phyloP scores from a whole-genome alignment of 2,888 invertebrate genomes.

The Sesamia inferens region DNA sequence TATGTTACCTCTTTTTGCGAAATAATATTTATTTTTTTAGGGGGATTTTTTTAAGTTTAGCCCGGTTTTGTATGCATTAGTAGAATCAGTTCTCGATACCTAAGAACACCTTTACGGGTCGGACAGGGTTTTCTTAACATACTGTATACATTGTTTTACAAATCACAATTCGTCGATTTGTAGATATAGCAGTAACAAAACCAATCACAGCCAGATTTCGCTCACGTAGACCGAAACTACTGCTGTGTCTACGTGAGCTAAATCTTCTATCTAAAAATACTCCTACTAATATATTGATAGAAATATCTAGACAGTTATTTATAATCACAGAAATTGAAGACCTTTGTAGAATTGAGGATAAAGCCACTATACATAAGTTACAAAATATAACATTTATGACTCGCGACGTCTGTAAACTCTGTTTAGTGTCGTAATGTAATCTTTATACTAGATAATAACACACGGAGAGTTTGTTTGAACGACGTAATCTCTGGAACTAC shows the following conservation, averaged over 20 bases:
- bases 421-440: conserved; percentile 5
- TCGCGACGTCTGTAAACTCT: conserved; percentile 3
- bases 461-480: too few species aligned
- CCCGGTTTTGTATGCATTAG: too few species aligned
- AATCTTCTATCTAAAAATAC: too few species aligned
- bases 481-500: too few species aligned
- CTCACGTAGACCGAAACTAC: conserved; percentile 36
- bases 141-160: not conserved
- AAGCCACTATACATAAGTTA: conserved; percentile 2
- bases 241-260: too few species aligned
- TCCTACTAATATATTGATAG: conserved; percentile 29
- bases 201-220: conserved; percentile 38
- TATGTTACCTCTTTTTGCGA: too few species aligned
- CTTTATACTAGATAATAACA: too few species aligned
- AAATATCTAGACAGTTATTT: conserved; percentile 39
- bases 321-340: conserved; percentile 37
- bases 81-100: too few species aligned
- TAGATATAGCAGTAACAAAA: conserved; percentile 3
- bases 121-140: too few species aligned
- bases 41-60: too few species aligned
- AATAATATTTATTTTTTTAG: too few species aligned
- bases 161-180: conserved; percentile 18
- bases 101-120: too few species aligned
- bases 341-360: conserved; percentile 34
- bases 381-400: conserved; percentile 41